Evolutionary conservation across 2,113 vertebrate genomes (phyloP).

Genomic region (Elaphurus davidianus): DNA sequence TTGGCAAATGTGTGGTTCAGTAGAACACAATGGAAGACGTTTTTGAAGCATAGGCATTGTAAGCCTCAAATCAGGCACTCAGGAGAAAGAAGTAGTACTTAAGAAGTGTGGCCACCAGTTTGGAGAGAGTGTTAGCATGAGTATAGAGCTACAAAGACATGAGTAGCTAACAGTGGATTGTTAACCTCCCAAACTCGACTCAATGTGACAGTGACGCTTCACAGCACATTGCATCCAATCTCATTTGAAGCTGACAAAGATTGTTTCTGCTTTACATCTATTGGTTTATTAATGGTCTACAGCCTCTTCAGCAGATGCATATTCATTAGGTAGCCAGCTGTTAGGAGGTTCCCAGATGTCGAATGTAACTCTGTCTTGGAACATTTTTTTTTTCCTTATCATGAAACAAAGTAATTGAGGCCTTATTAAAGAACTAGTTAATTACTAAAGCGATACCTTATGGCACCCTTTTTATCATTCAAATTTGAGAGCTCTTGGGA

Average conservation of each 20-base stretch:
- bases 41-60: neutral
- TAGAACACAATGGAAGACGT: neutral
- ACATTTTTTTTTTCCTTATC: slow-evolving; percentile 77
- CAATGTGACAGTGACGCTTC: slow-evolving; percentile 88
- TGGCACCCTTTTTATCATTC: slow-evolving; percentile 77
- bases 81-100: neutral
- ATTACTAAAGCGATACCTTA: slow-evolving; percentile 85
- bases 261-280: slow-evolving; percentile 87
- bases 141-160: neutral
- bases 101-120: neutral
- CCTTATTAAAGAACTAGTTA: slow-evolving; percentile 86
- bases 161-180: neutral
- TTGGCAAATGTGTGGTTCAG: neutral
- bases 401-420: slow-evolving; percentile 86
- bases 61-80: neutral
- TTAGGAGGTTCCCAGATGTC: slow-evolving; percentile 88
- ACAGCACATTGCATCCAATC: slow-evolving; percentile 85
- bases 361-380: slow-evolving; percentile 83
- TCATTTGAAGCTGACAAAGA: slow-evolving; percentile 86
- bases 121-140: neutral
- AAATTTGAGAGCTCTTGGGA: slow-evolving; percentile 64
- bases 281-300: slow-evolving; percentile 89
- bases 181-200: slow-evolving; percentile 80
- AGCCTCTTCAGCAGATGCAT: slow-evolving; percentile 90
- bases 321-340: slow-evolving; percentile 92